phyloP scores from a whole-genome alignment of 1,140 invertebrate genomes.

The Solenopsis invicta region DNA sequence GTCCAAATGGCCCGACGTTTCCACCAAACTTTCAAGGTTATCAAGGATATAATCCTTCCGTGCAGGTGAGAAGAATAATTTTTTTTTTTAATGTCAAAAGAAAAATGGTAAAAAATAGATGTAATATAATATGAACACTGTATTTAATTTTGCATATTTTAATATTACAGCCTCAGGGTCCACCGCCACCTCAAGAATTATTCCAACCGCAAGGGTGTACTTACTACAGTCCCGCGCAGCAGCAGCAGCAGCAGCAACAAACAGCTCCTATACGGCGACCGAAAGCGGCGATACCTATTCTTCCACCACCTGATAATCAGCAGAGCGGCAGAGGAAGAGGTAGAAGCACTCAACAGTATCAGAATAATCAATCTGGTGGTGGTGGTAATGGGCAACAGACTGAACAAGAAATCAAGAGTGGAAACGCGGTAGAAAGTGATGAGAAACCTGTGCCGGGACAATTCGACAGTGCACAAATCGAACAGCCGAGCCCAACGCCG shows the following conservation, averaged over 20 bases:
- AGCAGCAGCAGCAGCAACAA: slow-evolving; percentile 85
- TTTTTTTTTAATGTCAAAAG: neutral
- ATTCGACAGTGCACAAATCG: slow-evolving; percentile 65
- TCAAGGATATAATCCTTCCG: slow-evolving; percentile 83
- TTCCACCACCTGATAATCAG: slow-evolving; percentile 88
- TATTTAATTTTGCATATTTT: neutral
- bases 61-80: slow-evolving; percentile 77
- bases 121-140: neutral
- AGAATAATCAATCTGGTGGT: slow-evolving; percentile 59
- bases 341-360: slow-evolving; percentile 71
- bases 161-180: slow-evolving; percentile 76
- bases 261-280: slow-evolving; percentile 86
- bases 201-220: slow-evolving; percentile 88
- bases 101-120: neutral
- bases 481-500: slow-evolving; percentile 10
- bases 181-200: slow-evolving; percentile 87
- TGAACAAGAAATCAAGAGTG: slow-evolving; percentile 56
- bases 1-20: slow-evolving; percentile 84
- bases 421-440: slow-evolving; percentile 49
- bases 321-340: slow-evolving; percentile 77
- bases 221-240: slow-evolving; percentile 87
- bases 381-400: slow-evolving; percentile 53
- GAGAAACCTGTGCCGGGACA: slow-evolving; percentile 70
- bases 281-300: slow-evolving; percentile 89
- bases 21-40: slow-evolving; percentile 85